A percentile compares a stretch with the other conserved stretches of the same genome.
Evolutionary conservation across 2,113 vertebrate species (phyloP).

Genomic region (Capreolus pygargus): DNA sequence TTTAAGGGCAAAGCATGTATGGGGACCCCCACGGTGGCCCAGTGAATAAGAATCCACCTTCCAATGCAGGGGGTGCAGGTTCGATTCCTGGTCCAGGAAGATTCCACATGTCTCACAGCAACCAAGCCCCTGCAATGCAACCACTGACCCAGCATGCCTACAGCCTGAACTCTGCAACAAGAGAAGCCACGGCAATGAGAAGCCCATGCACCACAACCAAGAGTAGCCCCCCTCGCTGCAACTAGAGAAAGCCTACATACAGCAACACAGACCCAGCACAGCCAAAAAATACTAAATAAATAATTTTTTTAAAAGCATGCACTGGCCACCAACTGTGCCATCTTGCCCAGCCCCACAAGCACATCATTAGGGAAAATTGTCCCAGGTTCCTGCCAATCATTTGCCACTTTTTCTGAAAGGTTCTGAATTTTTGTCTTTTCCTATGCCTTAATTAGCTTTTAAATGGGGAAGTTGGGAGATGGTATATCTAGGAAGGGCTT

Average conservation of each 20-base stretch:
- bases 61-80: not conserved
- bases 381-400: not conserved
- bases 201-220: not conserved
- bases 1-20: not conserved
- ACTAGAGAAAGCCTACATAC: not conserved
- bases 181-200: not conserved
- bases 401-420: not conserved
- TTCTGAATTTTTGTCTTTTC: not conserved
- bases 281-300: not conserved
- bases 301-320: not conserved
- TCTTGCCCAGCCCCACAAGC: not conserved
- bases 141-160: not conserved
- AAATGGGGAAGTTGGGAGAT: not conserved
- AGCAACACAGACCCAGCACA: not conserved
- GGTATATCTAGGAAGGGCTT: not conserved
- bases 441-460: not conserved
- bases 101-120: not conserved
- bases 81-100: not conserved
- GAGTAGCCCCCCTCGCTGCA: not conserved
- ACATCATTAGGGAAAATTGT: not conserved
- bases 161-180: not conserved
- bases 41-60: not conserved
- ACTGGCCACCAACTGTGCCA: accelerated
- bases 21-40: not conserved
- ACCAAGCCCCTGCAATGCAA: not conserved